phyloP scores from a whole-genome alignment of 2,888 invertebrate genomes.

The Belgica antarctica region DNA sequence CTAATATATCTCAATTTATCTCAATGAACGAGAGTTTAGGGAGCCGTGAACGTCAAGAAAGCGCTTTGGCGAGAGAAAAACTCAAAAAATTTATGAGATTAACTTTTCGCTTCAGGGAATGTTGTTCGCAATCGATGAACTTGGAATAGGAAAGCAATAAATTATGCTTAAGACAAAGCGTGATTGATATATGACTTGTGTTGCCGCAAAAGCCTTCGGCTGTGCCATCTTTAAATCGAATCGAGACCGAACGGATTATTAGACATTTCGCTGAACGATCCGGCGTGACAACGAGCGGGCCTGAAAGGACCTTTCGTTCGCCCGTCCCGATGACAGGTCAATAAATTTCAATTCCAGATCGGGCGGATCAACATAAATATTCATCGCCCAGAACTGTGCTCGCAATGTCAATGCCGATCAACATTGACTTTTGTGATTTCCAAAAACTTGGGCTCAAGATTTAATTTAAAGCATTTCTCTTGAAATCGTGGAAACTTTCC shows the following conservation, averaged over 20 bases:
- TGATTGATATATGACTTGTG: conserved; percentile 20
- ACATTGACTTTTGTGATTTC: not conserved
- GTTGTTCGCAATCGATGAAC: conserved; percentile 12
- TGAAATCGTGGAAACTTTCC: too few species aligned
- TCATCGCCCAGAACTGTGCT: not conserved
- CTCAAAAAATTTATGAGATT: conserved; percentile 5
- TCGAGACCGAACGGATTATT: not conserved
- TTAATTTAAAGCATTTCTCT: too few species aligned
- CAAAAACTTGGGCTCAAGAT: not conserved
- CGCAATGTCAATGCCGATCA: not conserved
- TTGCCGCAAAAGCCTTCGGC: not conserved
- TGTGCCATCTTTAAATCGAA: not conserved
- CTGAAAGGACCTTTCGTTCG: not conserved
- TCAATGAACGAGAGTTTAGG: not conserved
- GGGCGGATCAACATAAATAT: conserved; percentile 5
- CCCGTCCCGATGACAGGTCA: conserved; percentile 13
- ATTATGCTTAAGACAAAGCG: conserved; percentile 19
- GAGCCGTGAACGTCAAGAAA: not conserved
- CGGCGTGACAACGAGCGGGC: not conserved
- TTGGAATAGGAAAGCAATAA: conserved; percentile 17
- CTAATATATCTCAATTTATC: conserved; percentile 22
- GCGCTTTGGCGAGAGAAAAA: not conserved
- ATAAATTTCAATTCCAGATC: conserved; percentile 30
- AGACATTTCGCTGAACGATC: too few species aligned
- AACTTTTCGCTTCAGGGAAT: not conserved